These are phyloP conservation scores for Sinella curviseta DNA, from an alignment of 1,140 invertebrate species.

Conservation along the genomic window DNA sequence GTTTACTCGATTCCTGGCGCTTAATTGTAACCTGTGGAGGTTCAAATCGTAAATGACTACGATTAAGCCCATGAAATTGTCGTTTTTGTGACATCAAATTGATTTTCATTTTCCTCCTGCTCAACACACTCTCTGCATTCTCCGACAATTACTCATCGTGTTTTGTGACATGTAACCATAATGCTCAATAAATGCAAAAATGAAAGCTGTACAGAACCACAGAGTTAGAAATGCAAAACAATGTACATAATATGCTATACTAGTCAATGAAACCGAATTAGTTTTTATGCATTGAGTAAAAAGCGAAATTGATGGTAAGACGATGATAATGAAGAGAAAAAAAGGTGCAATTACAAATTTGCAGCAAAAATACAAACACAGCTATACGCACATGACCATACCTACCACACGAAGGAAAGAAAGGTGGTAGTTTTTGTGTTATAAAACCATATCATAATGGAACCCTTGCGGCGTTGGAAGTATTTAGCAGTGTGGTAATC, in stretches of 20 bases:
- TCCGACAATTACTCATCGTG: too few species aligned
- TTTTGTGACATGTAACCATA: too few species aligned
- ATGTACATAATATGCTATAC: too few species aligned
- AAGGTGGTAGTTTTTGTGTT: not conserved
- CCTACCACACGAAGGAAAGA: not conserved
- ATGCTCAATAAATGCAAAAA: too few species aligned
- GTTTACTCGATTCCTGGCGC: not conserved
- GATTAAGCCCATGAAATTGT: not conserved
- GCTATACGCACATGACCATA: not conserved
- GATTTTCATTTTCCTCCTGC: not conserved
- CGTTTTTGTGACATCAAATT: not conserved
- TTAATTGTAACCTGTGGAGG: not conserved
- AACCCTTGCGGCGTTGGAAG: not conserved
- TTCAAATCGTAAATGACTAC: not conserved
- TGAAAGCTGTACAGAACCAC: too few species aligned
- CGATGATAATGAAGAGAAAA: not conserved
- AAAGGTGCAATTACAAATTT: constrained; percentile 18
- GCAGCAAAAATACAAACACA: not conserved
- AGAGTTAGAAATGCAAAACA: too few species aligned
- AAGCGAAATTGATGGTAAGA: not conserved
- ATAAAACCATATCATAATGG: not conserved
- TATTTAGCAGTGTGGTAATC: constrained; percentile 1
- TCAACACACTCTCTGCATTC: too few species aligned
- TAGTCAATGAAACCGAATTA: too few species aligned
- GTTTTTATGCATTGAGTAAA: too few species aligned